Conservation (phyloP, 2,888 invertebrate genomes). For the Prosopocoilus inquinatus region DNA sequence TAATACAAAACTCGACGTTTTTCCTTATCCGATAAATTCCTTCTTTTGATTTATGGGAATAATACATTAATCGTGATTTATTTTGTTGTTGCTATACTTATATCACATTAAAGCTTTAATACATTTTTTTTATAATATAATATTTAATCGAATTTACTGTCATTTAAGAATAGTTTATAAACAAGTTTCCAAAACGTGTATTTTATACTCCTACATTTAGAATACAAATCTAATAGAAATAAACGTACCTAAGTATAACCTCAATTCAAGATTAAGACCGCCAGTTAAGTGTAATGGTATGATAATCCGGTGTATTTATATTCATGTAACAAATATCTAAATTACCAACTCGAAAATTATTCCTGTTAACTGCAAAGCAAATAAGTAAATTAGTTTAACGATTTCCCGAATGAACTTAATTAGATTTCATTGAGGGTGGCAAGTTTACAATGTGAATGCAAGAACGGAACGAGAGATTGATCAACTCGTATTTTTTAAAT, state of each 20-base stretch:
- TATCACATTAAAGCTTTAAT: too few species aligned
- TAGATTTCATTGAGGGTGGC: constrained; percentile 13
- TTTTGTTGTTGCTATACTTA: too few species aligned
- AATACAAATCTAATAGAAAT: too few species aligned
- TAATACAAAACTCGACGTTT: constrained; percentile 16
- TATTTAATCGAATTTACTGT: too few species aligned
- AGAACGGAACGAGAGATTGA: constrained; percentile 24
- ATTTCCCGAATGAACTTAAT: constrained; percentile 18
- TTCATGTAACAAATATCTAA: constrained; percentile 5
- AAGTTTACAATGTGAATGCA: constrained; percentile 25
- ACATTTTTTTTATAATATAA: too few species aligned
- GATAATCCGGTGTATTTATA: constrained; percentile 6
- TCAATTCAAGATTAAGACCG: neutral
- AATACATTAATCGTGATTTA: neutral
- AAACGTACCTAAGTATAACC: too few species aligned
- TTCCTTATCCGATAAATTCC: constrained; percentile 10
- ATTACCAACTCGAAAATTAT: constrained; percentile 6
- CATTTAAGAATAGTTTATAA: too few species aligned
- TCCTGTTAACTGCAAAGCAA: constrained; percentile 23
- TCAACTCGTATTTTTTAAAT: constrained; percentile 35
- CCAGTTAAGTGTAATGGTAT: constrained; percentile 3
- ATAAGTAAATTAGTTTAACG: constrained; percentile 20
- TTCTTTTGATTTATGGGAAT: constrained; percentile 11
- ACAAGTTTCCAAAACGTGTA: too few species aligned
- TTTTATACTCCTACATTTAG: too few species aligned